Percentiles rank a stretch among this genome's conserved stretches.
phyloP scores from a whole-genome alignment of 2,888 invertebrate genomes.

The Cephus pygmeus region DNA sequence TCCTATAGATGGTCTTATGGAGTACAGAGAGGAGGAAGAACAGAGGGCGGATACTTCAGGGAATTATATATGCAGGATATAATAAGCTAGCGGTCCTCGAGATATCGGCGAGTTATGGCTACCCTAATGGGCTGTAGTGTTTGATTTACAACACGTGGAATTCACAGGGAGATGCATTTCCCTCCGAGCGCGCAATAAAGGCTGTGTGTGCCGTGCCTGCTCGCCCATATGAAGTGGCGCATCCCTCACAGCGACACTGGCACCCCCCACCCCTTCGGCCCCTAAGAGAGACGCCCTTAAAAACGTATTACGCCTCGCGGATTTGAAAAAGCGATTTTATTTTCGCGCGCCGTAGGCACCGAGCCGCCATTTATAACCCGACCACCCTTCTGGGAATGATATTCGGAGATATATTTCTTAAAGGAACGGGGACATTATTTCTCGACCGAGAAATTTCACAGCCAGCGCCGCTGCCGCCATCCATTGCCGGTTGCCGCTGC shows the following conservation, averaged over 20 bases:
- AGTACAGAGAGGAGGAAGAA: too few species aligned
- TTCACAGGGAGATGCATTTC: constrained; percentile 39
- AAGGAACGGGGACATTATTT: constrained; percentile 8
- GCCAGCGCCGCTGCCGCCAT: constrained; percentile 14
- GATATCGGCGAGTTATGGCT: constrained; percentile 65
- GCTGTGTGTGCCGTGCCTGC: constrained; percentile 29
- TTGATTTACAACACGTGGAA: constrained; percentile 61
- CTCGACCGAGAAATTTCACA: constrained; percentile 1
- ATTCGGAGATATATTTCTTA: constrained; percentile 24
- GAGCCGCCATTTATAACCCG: constrained; percentile 44
- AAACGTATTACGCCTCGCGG: constrained; percentile 46
- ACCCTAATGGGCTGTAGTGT: constrained; percentile 61
- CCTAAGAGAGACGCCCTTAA: constrained; percentile 35
- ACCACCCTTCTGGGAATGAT: constrained; percentile 14
- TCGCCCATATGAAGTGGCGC: constrained; percentile 31
- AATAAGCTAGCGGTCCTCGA: constrained; percentile 64
- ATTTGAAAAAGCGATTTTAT: constrained; percentile 49
- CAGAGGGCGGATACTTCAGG: constrained; percentile 27
- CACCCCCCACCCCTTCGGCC: constrained; percentile 10
- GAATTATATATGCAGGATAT: constrained; percentile 64
- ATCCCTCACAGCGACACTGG: constrained; percentile 36
- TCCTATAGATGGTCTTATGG: too few species aligned
- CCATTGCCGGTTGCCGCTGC: too few species aligned
- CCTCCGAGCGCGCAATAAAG: constrained; percentile 34
- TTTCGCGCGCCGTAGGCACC: constrained; percentile 29